phyloP scores from a whole-genome alignment of 2,888 invertebrate genomes.

The Stenodera caucasica region DNA sequence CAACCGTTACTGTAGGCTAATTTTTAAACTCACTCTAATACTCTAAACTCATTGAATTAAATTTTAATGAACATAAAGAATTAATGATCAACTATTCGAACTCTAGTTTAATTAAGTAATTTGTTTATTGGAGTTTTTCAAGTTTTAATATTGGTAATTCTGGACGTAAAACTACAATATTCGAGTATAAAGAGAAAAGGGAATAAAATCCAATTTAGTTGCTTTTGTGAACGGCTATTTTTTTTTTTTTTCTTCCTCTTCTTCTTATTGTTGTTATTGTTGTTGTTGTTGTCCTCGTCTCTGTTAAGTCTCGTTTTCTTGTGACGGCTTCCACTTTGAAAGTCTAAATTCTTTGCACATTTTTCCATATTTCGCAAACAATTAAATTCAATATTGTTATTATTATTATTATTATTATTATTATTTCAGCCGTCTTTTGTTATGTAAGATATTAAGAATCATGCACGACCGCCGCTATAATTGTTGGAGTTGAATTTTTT shows the following conservation, averaged over 20 bases:
- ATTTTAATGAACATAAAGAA: no score
- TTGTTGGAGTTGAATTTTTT: slow-evolving; percentile 1
- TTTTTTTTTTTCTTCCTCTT: slow-evolving; percentile 17
- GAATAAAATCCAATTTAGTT: slow-evolving; percentile 30
- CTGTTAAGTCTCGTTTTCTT: neutral
- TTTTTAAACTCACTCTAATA: no score
- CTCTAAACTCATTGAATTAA: no score
- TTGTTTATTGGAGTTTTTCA: slow-evolving; percentile 23
- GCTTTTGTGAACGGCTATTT: slow-evolving; percentile 25
- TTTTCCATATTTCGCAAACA: slow-evolving; percentile 28
- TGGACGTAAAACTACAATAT: slow-evolving; percentile 22
- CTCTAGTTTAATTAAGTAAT: no score
- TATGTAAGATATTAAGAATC: neutral
- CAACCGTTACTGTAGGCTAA: no score
- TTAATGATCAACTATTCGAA: no score
- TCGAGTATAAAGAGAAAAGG: slow-evolving; percentile 13
- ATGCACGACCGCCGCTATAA: neutral
- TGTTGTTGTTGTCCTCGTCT: no score
- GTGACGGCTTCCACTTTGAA: neutral
- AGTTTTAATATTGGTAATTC: slow-evolving; percentile 26
- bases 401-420: no score
- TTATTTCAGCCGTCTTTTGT: slow-evolving; percentile 8
- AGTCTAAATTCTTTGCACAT: slow-evolving; percentile 26
- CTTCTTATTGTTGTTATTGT: no score
- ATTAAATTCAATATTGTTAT: slow-evolving; percentile 16